Evolutionary conservation across 2,888 invertebrate species (phyloP).

Genomic region (Danaus chrysippus): DNA sequence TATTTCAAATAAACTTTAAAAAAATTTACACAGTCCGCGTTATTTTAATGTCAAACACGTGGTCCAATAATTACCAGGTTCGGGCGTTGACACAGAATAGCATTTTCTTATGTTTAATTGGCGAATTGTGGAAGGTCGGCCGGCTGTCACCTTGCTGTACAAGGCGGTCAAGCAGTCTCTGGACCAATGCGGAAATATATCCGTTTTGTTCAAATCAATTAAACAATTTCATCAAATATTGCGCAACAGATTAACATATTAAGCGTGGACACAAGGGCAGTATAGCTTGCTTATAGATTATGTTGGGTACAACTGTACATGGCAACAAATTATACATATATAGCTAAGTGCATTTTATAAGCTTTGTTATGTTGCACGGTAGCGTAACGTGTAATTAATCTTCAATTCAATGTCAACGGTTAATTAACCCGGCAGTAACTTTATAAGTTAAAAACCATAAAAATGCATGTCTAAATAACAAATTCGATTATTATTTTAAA

Average conservation of each 20-base stretch:
- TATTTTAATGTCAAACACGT: constrained; percentile 12
- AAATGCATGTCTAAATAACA: constrained; percentile 12
- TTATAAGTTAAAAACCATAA: constrained; percentile 9
- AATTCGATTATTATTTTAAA: neutral
- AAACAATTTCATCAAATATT: constrained; percentile 20
- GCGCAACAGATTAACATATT: constrained; percentile 17
- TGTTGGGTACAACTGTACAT: too few relatives aligned
- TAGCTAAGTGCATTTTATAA: constrained; percentile 5
- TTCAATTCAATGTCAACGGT: constrained; percentile 19
- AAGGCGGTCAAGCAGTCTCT: constrained; percentile 28
- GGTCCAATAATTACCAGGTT: constrained; percentile 18
- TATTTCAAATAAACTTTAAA: too few relatives aligned
- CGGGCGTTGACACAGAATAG: constrained; percentile 34
- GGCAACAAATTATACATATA: neutral
- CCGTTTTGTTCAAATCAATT: constrained; percentile 18
- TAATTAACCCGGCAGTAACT: constrained; percentile 21
- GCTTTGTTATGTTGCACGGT: constrained; percentile 5
- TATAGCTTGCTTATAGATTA: too few relatives aligned
- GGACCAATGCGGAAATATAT: constrained; percentile 29
- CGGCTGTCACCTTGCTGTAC: constrained; percentile 30
- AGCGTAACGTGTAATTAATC: constrained; percentile 13
- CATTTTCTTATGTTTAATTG: constrained; percentile 30
- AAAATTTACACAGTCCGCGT: neutral
- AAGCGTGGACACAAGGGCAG: neutral
- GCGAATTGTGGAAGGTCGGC: constrained; percentile 32